Evolutionary conservation across 2,113 vertebrate species (phyloP).

Genomic region (Morone saxatilis): DNA sequence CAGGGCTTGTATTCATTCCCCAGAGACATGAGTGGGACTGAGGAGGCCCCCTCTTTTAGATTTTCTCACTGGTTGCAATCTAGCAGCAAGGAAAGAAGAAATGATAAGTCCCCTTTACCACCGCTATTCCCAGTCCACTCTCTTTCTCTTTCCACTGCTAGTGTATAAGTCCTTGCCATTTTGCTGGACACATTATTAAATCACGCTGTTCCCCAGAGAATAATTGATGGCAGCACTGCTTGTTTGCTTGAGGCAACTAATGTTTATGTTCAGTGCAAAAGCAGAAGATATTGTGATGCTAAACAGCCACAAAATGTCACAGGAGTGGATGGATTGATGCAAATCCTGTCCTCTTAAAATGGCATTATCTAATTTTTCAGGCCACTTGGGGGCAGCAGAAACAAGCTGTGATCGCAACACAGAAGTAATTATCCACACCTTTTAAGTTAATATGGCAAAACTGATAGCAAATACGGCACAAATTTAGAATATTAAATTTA

Average conservation of each 20-base stretch:
- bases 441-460: too few species aligned
- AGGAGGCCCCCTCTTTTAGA: constrained; percentile 13
- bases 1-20: constrained; percentile 41
- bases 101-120: constrained; percentile 1
- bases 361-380: neutral
- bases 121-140: neutral
- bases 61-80: constrained; percentile 41
- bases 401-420: neutral
- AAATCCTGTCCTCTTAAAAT: neutral
- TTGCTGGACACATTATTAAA: neutral
- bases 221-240: neutral
- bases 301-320: neutral
- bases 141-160: neutral
- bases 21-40: constrained; percentile 22
- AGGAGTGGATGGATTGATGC: neutral
- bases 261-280: neutral
- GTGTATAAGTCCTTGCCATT: neutral
- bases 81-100: constrained; percentile 4
- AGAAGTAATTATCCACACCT: too few species aligned
- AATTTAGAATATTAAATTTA: too few species aligned
- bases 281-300: neutral
- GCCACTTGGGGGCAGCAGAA: neutral
- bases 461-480: too few species aligned
- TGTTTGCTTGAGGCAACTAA: neutral
- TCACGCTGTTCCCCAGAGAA: neutral